phyloP scores from a whole-genome alignment of 2,113 vertebrate genomes.

The Callipepla squamata region DNA sequence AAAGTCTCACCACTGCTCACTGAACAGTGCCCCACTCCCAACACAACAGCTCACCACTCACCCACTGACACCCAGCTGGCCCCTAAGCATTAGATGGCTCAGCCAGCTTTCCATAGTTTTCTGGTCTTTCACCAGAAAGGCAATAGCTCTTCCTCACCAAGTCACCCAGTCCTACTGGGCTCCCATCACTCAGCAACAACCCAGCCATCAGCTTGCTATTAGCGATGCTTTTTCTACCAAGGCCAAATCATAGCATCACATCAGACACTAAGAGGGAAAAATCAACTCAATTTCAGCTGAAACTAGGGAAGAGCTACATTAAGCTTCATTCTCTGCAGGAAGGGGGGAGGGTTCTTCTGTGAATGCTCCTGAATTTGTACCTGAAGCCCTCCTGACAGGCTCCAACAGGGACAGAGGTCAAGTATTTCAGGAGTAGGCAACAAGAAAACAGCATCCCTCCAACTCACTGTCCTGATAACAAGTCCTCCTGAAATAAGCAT shows the following conservation, averaged over 20 bases:
- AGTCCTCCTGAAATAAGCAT: background rate
- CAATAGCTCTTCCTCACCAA: too few relatives aligned
- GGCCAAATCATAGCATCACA: too few relatives aligned
- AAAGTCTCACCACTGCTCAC: too few relatives aligned
- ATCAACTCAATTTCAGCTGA: too few relatives aligned
- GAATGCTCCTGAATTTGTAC: background rate
- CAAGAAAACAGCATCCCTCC: background rate
- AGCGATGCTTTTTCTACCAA: too few relatives aligned
- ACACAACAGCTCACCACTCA: background rate
- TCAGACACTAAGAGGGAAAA: too few relatives aligned
- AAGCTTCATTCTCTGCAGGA: background rate
- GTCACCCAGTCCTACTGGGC: too few relatives aligned
- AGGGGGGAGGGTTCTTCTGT: accelerated
- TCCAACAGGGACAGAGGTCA: background rate
- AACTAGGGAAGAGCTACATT: background rate
- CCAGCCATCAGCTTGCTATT: too few relatives aligned
- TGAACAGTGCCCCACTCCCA: too few relatives aligned
- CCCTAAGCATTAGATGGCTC: too few relatives aligned
- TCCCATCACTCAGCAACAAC: too few relatives aligned
- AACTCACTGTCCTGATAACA: background rate
- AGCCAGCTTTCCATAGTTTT: background rate
- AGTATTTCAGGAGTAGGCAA: background rate
- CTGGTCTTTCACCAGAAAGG: too few relatives aligned
- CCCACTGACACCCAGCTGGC: background rate
- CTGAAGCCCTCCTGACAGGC: background rate